phyloP scores from a whole-genome alignment of 2,888 invertebrate genomes.

The Pristionchus japonicus region DNA sequence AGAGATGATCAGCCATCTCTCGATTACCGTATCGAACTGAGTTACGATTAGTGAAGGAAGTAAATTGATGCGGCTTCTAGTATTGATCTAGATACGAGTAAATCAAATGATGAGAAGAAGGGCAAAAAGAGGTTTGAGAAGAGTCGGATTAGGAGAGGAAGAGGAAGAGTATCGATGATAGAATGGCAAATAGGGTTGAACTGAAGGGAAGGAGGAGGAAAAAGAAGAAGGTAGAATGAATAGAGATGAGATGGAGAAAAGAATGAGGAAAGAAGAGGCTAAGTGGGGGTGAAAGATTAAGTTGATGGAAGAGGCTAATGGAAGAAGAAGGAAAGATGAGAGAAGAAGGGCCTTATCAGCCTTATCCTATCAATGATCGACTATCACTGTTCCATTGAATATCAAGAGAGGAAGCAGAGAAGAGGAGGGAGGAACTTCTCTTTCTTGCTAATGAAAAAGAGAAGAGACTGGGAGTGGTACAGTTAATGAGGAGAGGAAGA shows the following conservation, averaged over 20 bases:
- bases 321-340: not conserved
- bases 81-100: not conserved
- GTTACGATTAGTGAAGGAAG: not conserved
- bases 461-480: not conserved
- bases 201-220: not conserved
- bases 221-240: not conserved
- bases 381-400: not conserved
- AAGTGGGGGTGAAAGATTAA: not conserved
- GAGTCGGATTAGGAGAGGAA: not conserved
- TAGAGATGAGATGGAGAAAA: not conserved
- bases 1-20: not conserved
- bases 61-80: not conserved
- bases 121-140: not conserved
- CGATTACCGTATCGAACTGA: not conserved
- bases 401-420: not conserved
- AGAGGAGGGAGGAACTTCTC: not conserved
- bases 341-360: not conserved
- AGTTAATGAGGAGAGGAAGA: not conserved
- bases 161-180: conserved; percentile 18
- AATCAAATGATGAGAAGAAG: not conserved
- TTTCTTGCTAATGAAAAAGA: not conserved
- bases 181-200: conserved; percentile 24
- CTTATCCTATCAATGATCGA: too few relatives aligned
- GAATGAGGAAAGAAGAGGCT: conserved; percentile 15
- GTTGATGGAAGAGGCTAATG: not conserved